phyloP scores from a whole-genome alignment of 2,113 vertebrate species.

The Tragelaphus imberbis region DNA sequence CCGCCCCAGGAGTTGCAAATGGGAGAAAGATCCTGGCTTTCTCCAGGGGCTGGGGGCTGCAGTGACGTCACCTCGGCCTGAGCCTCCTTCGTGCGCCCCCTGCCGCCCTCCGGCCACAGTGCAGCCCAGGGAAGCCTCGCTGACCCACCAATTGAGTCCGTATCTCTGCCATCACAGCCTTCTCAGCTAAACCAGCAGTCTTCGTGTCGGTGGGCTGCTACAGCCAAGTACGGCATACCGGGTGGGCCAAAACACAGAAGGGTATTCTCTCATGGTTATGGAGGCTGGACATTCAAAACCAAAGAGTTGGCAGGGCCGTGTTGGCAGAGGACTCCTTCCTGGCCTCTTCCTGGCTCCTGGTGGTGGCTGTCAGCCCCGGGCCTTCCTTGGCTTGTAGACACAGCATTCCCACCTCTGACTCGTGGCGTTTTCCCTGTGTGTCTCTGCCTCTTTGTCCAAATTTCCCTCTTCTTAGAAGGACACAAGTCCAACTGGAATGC shows the following conservation, averaged over 20 bases:
- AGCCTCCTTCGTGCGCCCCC: neutral
- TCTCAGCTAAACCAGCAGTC: neutral
- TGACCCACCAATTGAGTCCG: neutral
- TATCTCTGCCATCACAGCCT: rapidly evolving
- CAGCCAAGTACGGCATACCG: neutral
- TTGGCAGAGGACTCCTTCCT: neutral
- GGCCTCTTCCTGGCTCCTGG: neutral
- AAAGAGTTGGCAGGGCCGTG: neutral
- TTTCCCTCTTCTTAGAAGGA: neutral
- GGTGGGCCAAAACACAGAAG: neutral
- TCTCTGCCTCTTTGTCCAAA: neutral
- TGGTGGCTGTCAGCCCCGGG: rapidly evolving
- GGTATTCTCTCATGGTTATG: neutral
- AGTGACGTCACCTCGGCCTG: neutral
- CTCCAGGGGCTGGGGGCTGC: neutral
- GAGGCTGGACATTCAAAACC: neutral
- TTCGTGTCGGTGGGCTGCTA: neutral
- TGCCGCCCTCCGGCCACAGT: neutral
- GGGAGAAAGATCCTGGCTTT: neutral
- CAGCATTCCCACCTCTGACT: neutral
- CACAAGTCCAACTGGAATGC: neutral
- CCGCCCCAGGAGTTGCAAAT: rapidly evolving
- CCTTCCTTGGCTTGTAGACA: no score
- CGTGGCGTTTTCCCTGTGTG: rapidly evolving
- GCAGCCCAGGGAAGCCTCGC: neutral